phyloP scores from a whole-genome alignment of 2,797 vertebrate genomes.

The Propithecus perrieri region DNA sequence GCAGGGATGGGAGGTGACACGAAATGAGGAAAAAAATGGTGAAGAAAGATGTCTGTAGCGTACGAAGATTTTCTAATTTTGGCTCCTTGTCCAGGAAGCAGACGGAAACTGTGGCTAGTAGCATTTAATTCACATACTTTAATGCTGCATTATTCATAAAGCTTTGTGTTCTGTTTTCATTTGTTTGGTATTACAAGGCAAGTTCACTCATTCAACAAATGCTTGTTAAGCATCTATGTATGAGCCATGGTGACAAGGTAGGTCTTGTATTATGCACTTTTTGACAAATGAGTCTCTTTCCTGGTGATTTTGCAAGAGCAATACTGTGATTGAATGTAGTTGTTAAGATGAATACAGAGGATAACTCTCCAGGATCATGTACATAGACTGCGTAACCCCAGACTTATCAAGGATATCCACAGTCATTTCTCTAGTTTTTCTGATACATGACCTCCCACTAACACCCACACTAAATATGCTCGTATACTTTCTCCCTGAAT shows the following conservation, averaged over 20 bases:
- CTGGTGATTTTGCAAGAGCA: constrained; percentile 15
- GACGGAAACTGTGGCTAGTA: background rate
- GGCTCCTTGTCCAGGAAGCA: background rate
- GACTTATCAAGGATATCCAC: background rate
- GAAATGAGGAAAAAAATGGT: background rate
- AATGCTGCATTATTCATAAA: constrained; percentile 50
- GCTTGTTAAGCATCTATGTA: background rate
- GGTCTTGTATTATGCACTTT: constrained; percentile 10
- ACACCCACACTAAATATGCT: background rate
- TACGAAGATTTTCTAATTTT: background rate
- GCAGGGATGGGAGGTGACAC: background rate
- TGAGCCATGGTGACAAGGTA: background rate
- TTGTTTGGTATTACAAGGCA: constrained; percentile 2
- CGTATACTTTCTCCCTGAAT: background rate
- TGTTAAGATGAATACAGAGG: constrained; percentile 37
- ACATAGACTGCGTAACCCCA: background rate
- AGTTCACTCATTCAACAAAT: constrained; percentile 31
- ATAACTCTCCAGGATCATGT: background rate
- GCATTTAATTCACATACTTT: background rate
- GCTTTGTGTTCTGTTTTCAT: constrained; percentile 21
- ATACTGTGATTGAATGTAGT: background rate
- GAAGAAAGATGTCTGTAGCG: background rate
- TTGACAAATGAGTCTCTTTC: constrained; percentile 40
- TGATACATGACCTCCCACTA: background rate
- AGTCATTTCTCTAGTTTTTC: background rate